phyloP scores from a whole-genome alignment of 2,888 invertebrate genomes.

The Drosophila paucipuncta region DNA sequence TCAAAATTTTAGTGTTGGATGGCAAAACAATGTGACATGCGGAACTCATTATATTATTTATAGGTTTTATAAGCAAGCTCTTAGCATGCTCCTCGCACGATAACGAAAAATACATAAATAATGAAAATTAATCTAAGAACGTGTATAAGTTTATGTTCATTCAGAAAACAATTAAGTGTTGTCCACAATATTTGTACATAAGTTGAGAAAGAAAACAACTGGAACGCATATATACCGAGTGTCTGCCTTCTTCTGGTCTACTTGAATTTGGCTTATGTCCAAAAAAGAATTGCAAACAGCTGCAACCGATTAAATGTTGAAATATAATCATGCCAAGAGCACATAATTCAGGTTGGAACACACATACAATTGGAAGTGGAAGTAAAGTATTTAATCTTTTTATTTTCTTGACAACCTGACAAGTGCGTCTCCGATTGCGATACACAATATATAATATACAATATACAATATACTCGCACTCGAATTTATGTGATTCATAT shows the following conservation, averaged over 20 bases:
- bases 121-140: background rate
- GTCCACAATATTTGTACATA: conserved; percentile 1
- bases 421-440: conserved; percentile 42
- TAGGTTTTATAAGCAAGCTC: background rate
- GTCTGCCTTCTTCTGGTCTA: conserved; percentile 41
- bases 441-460: conserved; percentile 2
- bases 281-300: conserved; percentile 54
- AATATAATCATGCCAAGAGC: conserved; percentile 67
- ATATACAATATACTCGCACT: background rate
- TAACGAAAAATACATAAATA: background rate
- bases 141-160: background rate
- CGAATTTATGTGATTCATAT: conserved; percentile 10
- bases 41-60: background rate
- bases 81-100: background rate
- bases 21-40: background rate
- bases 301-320: conserved; percentile 31
- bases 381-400: conserved; percentile 21
- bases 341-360: conserved; percentile 48
- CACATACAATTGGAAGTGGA: conserved; percentile 2
- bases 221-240: conserved; percentile 16
- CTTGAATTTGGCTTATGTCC: conserved; percentile 58
- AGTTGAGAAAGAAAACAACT: conserved; percentile 1
- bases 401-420: conserved; percentile 42
- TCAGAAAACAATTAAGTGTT: conserved; percentile 21
- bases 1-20: background rate